Base-by-base conservation (phyloP, 2,113 vertebrate species). In the Oryzias woworae region DNA sequence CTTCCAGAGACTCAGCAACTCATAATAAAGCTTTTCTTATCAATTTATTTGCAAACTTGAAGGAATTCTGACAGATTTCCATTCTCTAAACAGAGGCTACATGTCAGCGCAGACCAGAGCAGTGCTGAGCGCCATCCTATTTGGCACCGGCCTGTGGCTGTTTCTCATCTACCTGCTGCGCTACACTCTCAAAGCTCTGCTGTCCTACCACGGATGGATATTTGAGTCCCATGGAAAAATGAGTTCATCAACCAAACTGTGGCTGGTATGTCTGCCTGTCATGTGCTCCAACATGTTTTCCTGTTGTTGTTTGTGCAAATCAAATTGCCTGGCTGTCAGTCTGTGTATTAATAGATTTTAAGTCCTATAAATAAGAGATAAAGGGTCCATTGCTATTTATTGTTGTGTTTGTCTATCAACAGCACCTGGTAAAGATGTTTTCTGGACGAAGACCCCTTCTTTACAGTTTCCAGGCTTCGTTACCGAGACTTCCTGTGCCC, bases 121-220 rank as follows among this genome's bases (percentile, higher is more conserved):
- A 0, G 83, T 94, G 50, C 46, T 95, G 78, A 93, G 96, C 57
- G 83, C 94, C 7, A 82, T 89, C 12, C 15, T 98, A 68, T 95
- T 98, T 82, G 94, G 95, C 80, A 95, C 95, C 0, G 95, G 92
- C 1, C 71, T 94, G 31, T 98, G 96, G 96, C 65, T 95, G 24
- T 90, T 89, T 6, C 82, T 95, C 58, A 94, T 97, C 81, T 88
- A 96, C 72, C 74, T 96, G 2, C 87, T 95, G 75, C 94, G 95
- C 55, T 93, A 94, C 78, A 71, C 87, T 1, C 93, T 98, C 46
- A 94, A 94, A 69, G 78, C 90, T 61, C 93, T 98, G 2, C 95
- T 98, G 5, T 96, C 94, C 65, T 96, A 97, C 89, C 96, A 97
- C 0, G 93, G 93, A 0, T 98, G 96, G 96, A 96, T 98, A 88